A percentile compares a stretch with the other conserved stretches of the same genome.
Conservation (phyloP, 2,888 invertebrate genomes). For the Polyommatus iphigenia region DNA sequence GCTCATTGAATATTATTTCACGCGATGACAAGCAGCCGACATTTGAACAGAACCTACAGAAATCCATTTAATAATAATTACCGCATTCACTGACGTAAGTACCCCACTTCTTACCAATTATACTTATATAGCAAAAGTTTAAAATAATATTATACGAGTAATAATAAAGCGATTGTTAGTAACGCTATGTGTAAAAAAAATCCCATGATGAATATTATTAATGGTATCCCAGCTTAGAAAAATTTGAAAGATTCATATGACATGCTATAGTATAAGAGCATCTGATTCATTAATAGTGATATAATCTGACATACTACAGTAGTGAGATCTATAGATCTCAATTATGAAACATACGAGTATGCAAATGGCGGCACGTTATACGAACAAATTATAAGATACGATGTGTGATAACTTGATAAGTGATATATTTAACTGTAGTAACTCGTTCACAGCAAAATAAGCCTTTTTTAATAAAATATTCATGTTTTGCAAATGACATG, state of each 20-base stretch:
- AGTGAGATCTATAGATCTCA: neutral
- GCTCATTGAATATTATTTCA: neutral
- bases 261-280: too few species aligned
- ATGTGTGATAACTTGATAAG: neutral
- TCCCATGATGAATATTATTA: too few species aligned
- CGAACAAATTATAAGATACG: neutral
- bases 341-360: neutral
- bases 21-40: neutral
- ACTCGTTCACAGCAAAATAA: conserved; percentile 12
- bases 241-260: too few species aligned
- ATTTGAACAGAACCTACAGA: neutral
- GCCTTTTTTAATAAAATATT: conserved; percentile 20
- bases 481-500: conserved; percentile 22
- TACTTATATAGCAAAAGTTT: too few species aligned
- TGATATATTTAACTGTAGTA: conserved; percentile 14
- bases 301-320: neutral
- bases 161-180: too few species aligned
- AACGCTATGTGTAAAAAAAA: too few species aligned
- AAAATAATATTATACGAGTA: too few species aligned
- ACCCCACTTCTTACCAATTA: neutral
- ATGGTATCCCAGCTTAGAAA: too few species aligned
- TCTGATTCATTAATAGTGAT: neutral
- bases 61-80: neutral
- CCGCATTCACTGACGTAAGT: neutral
- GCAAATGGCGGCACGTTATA: neutral